Evolutionary conservation across 2,113 vertebrate genomes (phyloP).

Genomic region (Jaculus jaculus): DNA sequence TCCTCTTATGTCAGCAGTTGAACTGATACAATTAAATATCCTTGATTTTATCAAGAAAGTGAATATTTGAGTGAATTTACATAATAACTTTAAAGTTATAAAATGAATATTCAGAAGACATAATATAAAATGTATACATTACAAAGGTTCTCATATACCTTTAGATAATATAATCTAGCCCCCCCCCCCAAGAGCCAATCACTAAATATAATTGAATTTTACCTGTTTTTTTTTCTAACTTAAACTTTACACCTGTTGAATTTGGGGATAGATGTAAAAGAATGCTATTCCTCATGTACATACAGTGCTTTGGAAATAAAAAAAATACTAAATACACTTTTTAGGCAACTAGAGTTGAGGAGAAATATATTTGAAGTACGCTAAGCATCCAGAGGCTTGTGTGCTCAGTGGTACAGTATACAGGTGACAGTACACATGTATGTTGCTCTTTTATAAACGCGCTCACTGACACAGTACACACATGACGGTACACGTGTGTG

Average conservation of each 20-base stretch:
- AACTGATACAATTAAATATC: neutral
- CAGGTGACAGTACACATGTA: no score
- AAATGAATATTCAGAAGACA: neutral
- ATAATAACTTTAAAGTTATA: slow-evolving; percentile 11
- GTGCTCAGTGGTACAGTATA: no score
- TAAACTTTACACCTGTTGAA: slow-evolving; percentile 8
- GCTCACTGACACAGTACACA: no score
- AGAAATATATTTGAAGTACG: neutral
- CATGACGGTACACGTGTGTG: no score
- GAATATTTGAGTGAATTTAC: neutral
- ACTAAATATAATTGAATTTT: neutral
- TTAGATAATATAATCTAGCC: neutral
- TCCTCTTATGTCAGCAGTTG: neutral
- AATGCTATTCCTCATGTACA: neutral
- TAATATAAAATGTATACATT: neutral
- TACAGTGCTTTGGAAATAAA: neutral
- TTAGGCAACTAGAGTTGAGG: neutral
- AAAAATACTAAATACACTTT: neutral
- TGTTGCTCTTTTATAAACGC: no score
- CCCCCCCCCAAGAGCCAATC: neutral
- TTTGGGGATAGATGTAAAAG: neutral
- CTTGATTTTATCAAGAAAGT: neutral
- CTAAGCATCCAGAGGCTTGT: neutral
- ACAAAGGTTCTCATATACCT: neutral
- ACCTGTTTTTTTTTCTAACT: neutral